These are phyloP conservation scores for Tupaia tana DNA, from an alignment of 2,113 vertebrate genomes.

Conservation along the genomic window DNA sequence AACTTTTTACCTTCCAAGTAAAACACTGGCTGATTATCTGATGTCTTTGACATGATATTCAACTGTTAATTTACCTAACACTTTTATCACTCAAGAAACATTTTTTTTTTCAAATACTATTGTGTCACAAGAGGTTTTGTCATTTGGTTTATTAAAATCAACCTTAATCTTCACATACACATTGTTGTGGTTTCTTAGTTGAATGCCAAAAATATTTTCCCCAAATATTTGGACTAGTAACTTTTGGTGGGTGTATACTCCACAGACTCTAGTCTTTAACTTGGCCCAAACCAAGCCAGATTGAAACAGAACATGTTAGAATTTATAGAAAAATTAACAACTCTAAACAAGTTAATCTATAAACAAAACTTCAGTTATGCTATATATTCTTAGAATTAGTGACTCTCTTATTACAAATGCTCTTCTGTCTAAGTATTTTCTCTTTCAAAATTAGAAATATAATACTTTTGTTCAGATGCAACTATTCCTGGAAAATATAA, in stretches of 20 bases:
- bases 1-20: neutral
- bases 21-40: neutral
- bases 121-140: neutral
- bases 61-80: neutral
- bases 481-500: neutral
- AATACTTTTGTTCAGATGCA: neutral
- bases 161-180: neutral
- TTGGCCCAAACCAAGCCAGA: neutral
- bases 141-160: neutral
- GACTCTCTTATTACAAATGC: neutral
- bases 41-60: neutral
- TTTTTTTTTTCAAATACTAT: neutral
- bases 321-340: neutral
- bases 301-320: neutral
- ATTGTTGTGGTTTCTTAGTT: neutral
- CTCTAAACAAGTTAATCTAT: neutral
- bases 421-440: neutral
- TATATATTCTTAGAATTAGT: neutral
- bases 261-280: neutral
- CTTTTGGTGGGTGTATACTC: neutral
- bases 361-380: neutral
- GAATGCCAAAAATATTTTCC: neutral
- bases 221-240: conserved; percentile 7
- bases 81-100: neutral
- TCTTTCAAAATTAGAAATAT: neutral